phyloP scores from a whole-genome alignment of 2,888 invertebrate species.

The Leptopterna dolabrata region DNA sequence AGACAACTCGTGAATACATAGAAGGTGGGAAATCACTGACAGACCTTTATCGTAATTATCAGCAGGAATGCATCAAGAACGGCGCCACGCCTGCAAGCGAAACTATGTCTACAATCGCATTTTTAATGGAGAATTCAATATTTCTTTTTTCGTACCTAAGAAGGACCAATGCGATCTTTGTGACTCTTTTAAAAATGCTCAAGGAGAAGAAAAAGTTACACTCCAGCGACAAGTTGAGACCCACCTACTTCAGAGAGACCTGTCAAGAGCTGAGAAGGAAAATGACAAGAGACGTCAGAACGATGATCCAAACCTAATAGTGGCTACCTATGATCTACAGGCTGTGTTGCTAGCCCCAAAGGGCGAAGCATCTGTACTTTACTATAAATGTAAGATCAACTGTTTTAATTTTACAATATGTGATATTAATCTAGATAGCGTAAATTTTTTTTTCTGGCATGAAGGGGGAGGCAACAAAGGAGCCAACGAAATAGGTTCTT shows the following conservation, averaged over 20 bases:
- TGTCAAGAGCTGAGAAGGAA: constrained; percentile 61
- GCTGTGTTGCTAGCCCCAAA: not conserved
- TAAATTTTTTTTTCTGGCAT: no score
- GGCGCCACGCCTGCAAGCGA: no score
- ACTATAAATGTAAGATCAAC: no score
- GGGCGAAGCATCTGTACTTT: no score
- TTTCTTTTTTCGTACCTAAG: constrained; percentile 11
- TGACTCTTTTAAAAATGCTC: constrained; percentile 62
- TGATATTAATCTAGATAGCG: no score
- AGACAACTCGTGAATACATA: no score
- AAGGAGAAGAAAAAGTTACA: constrained; percentile 60
- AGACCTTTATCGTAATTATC: no score
- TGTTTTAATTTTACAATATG: no score
- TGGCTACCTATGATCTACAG: not conserved
- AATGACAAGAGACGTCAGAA: not conserved
- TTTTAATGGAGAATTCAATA: constrained; percentile 14
- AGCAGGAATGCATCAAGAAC: no score
- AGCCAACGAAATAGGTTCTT: no score
- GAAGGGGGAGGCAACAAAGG: no score
- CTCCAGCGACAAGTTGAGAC: constrained; percentile 61
- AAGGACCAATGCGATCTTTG: constrained; percentile 12
- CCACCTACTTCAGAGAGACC: constrained; percentile 60
- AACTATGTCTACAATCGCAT: constrained; percentile 25
- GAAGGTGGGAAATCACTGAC: no score
- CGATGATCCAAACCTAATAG: not conserved